Base-by-base conservation (phyloP, 2,888 invertebrate species). In the Polietes domitor region DNA sequence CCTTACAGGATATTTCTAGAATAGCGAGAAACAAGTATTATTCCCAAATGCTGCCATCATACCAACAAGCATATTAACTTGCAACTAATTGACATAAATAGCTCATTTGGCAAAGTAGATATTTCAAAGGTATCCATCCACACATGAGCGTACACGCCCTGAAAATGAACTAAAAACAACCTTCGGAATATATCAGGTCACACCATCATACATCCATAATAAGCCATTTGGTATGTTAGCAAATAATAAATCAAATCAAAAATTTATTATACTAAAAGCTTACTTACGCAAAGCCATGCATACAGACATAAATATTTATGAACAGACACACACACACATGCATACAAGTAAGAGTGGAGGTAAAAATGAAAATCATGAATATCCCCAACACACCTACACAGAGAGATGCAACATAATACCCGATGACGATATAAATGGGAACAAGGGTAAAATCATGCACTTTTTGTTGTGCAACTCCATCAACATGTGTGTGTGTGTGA, bases 241-340 rank as follows among this genome's bases (percentile, higher is more conserved):
- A 68, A 68, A 68, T 68, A 68, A 68, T 68, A 68, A 68, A 68
- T 68, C 43, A 43, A 68, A 68, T 68, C 43, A 68, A 43, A 68
- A 68, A 68, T 43, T 19, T 43, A 68, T 43, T 43, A 68, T 68
- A 43, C 68, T 68, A 68, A 68, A 68, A 68, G 68, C 68, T 58
- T 68, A 43, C 41, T 24, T 65, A 17, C 53, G 1, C 2, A 21
- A 43, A 37, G 15, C 15, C 12, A 47, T 50, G 10, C 53, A 1
- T 50, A 53, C n/a, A 50, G 15, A n/a, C 24, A 32, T 9, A 70
- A 21, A 12, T 43, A 55, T 41, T 19, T 19, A 26, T 7, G 4
- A n/a, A n/a, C n/a, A 32, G 17, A 65, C 43, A 58, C 37, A 41
- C 32, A 55, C 50, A 50, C 12, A 15, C 50, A 63, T 37, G 2